Evolutionary conservation across 2,888 invertebrate genomes (phyloP), one percentile per base, ranked within the genome.

Genomic region (Drosophila antonietae): DNA sequence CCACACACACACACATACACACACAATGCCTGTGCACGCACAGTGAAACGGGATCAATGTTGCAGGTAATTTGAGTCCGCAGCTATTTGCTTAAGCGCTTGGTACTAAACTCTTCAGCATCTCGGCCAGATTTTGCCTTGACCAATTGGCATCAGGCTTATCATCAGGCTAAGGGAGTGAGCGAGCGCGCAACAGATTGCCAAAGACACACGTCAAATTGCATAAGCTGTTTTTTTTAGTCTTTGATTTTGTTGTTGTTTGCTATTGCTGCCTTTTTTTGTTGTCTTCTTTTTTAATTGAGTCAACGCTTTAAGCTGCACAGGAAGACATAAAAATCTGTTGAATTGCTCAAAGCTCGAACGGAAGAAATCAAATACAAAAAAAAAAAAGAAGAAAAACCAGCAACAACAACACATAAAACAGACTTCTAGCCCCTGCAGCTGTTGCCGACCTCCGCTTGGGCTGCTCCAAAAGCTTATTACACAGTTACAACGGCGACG

Each of bases 401-500:
- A 18, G 6, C 28, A 33, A 1, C 12, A 14, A 41, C 33, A 59
- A 44, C 20, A 66, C 35, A 74, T 3, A 39, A 62, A 56, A 41
- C 46, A 41, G 31, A 79, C 43, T 80, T 80, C 76, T 67, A 52
- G 55, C 55, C 39, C 28, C 52, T 39, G 46, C 64, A 52, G 60
- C 44, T 39, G 60, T 39, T 46, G 31, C 53, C 33, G 9, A 14
- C n/a, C 47, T 49, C 55, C 35, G 46, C 35, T 33, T n/a, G 14
- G 14, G 7, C 47, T 15, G 5, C 60, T 57, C 41, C 43, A 68
- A 58, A 56, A 68, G 63, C 83, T 79, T 56, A 82, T 89, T 88
- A 89, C 90, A 89, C 90, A 85, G 90, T 85, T 85, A 85, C 85
- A 85, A 80, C 81, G 59, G 53, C 55, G 55, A 49, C 58, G 18